Conservation (phyloP, 2,113 vertebrate genomes). For the Synchiropus splendidus region DNA sequence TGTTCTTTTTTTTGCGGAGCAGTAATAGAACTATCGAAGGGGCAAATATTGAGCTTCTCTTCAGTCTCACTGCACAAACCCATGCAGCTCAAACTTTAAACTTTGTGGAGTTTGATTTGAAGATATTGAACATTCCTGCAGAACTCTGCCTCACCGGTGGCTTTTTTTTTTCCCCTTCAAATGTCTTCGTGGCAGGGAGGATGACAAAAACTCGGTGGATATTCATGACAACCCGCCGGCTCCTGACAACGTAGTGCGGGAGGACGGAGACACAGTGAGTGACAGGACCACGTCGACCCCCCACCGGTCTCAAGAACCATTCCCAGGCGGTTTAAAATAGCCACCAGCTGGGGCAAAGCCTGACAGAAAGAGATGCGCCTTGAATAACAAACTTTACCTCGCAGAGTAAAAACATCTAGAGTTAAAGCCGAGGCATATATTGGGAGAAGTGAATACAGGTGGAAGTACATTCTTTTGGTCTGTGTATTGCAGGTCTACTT, state of each 20-base stretch:
- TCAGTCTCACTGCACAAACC: too few relatives aligned
- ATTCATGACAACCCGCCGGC: conserved; percentile 63
- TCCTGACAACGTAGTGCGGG: conserved; percentile 58
- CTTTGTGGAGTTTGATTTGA: too few relatives aligned
- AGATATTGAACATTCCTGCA: not conserved
- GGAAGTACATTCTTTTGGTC: too few relatives aligned
- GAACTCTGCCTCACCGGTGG: not conserved
- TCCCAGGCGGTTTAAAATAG: conserved; percentile 47
- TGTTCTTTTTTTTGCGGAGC: too few relatives aligned
- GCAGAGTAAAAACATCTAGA: too few relatives aligned
- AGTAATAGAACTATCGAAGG: too few relatives aligned
- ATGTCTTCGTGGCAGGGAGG: conserved; percentile 42
- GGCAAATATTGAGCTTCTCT: too few relatives aligned
- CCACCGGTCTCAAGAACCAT: conserved; percentile 9
- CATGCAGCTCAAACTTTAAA: not conserved
- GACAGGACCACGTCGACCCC: conserved; percentile 20
- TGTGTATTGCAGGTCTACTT: conserved; percentile 82
- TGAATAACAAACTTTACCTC: not conserved
- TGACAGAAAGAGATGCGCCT: not conserved
- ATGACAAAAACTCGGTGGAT: conserved; percentile 64
- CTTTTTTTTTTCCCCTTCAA: too few relatives aligned
- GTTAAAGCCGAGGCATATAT: too few relatives aligned
- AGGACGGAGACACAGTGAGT: conserved; percentile 65
- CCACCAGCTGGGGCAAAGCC: conserved; percentile 29
- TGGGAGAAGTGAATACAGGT: too few relatives aligned